Evolutionary conservation across 2,113 vertebrate species (phyloP).

Genomic region (Craseonycteris thonglongyai): DNA sequence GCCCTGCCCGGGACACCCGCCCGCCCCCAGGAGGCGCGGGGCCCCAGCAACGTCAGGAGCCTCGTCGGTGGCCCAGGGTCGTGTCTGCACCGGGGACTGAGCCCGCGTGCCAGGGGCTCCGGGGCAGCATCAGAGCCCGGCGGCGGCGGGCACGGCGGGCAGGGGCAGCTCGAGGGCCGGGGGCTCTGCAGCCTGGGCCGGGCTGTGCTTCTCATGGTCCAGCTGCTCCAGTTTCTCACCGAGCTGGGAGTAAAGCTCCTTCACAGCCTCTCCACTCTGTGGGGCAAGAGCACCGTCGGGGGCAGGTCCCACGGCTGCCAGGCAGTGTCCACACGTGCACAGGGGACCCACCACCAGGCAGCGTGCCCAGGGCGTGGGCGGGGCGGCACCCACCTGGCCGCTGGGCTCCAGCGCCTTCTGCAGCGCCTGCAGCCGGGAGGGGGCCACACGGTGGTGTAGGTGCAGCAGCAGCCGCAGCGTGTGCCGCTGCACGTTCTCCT

Average conservation of each 20-base stretch:
- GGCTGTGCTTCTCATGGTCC: conserved; percentile 86
- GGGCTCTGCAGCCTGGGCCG: conserved; percentile 79
- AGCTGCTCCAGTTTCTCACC: conserved; percentile 88
- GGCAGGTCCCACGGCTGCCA: not conserved
- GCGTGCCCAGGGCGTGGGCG: fast-evolving
- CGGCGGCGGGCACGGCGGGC: conserved; percentile 80
- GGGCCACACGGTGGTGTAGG: conserved; percentile 91
- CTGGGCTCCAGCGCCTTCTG: conserved; percentile 93
- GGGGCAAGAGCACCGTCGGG: not conserved
- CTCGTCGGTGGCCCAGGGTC: not conserved
- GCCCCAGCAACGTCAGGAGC: not conserved
- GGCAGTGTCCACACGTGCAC: fast-evolving
- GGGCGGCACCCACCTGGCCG: conserved; percentile 85
- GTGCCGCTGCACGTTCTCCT: conserved; percentile 95
- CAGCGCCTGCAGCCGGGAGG: conserved; percentile 85
- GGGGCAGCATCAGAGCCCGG: conserved; percentile 66
- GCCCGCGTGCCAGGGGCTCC: fast-evolving
- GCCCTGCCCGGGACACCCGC: too few species aligned
- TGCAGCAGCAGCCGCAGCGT: conserved; percentile 91
- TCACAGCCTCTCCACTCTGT: conserved; percentile 92
- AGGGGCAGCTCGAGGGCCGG: conserved; percentile 90
- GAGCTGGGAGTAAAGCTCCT: conserved; percentile 90
- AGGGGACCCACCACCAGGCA: not conserved
- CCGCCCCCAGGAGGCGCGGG: not conserved
- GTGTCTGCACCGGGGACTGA: fast-evolving